Evolutionary conservation across 2,797 vertebrate species (phyloP).

Genomic region (Enteromius paludinosus): DNA sequence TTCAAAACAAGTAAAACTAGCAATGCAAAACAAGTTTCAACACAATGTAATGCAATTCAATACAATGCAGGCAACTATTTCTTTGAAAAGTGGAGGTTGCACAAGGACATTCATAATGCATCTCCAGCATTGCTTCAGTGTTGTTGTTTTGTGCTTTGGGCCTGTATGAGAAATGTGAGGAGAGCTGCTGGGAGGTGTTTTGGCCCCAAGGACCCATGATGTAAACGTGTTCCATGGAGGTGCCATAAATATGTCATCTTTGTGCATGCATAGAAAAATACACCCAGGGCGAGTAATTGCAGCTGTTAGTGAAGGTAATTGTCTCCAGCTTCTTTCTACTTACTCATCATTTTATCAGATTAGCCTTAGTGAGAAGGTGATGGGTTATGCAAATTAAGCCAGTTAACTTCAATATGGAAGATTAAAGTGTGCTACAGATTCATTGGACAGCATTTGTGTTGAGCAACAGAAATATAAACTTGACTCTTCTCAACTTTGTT

Average conservation of each 20-base stretch:
- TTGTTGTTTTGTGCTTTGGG: background rate
- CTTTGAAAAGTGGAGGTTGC: slow-evolving; percentile 5
- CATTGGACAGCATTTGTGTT: background rate
- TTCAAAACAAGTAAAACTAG: background rate
- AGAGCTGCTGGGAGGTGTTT: slow-evolving; percentile 12
- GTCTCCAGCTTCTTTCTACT: slow-evolving; percentile 34
- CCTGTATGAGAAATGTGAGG: background rate
- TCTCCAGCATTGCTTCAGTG: background rate
- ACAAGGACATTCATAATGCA: background rate
- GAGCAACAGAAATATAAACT: background rate
- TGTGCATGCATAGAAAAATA: slow-evolving; percentile 27
- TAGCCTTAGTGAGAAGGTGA: slow-evolving; percentile 24
- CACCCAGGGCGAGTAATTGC: slow-evolving; percentile 7
- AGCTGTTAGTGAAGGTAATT: slow-evolving; percentile 34
- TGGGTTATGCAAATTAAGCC: slow-evolving; percentile 25
- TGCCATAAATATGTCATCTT: slow-evolving; percentile 37
- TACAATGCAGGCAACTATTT: background rate
- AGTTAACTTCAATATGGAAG: background rate
- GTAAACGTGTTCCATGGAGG: background rate
- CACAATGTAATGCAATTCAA: no score
- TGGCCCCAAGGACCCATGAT: slow-evolving; percentile 30
- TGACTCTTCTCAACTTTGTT: background rate
- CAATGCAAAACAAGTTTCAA: background rate
- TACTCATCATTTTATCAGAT: slow-evolving; percentile 32
- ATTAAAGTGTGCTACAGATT: background rate